Evolutionary conservation across 2,888 invertebrate species (phyloP).

Genomic region (Andrena dorsata): DNA sequence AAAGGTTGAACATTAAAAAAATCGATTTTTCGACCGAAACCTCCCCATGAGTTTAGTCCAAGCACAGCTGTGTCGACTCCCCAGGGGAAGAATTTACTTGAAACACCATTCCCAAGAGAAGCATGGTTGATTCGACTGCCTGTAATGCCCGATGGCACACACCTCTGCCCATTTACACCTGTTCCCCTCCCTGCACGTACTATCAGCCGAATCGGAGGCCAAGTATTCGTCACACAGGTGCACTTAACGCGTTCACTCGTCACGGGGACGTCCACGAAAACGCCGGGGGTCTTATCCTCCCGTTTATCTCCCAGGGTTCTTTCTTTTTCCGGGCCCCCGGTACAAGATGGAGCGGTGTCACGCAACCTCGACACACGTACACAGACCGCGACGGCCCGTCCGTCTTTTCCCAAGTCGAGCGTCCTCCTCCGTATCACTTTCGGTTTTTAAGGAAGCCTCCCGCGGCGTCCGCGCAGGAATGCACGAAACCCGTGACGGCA

Average conservation of each 20-base stretch:
- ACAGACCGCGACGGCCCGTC: conserved; percentile 29
- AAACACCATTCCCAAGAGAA: neutral
- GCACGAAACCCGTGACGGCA: conserved; percentile 80
- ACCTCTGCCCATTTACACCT: conserved; percentile 45
- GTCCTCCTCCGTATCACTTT: conserved; percentile 74
- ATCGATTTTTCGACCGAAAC: too few relatives aligned
- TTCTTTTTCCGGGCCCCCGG: conserved; percentile 17
- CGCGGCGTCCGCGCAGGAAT: conserved; percentile 73
- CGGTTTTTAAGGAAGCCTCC: conserved; percentile 77
- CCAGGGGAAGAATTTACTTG: neutral
- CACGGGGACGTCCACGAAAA: neutral
- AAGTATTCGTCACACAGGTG: conserved; percentile 43
- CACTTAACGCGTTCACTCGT: conserved; percentile 21
- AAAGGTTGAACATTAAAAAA: too few relatives aligned
- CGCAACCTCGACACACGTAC: conserved; percentile 15
- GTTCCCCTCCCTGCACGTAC: conserved; percentile 3
- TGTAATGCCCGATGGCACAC: neutral
- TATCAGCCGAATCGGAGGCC: conserved; percentile 29
- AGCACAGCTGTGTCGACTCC: neutral
- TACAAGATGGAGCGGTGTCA: conserved; percentile 40
- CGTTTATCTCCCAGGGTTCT: conserved; percentile 20
- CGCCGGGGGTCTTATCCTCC: conserved; percentile 24
- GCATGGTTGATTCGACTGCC: neutral
- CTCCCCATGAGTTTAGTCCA: neutral
- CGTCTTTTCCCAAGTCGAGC: conserved; percentile 46